Base-by-base conservation (phyloP, 2,888 invertebrate genomes). In the Folsomia manolachei region DNA sequence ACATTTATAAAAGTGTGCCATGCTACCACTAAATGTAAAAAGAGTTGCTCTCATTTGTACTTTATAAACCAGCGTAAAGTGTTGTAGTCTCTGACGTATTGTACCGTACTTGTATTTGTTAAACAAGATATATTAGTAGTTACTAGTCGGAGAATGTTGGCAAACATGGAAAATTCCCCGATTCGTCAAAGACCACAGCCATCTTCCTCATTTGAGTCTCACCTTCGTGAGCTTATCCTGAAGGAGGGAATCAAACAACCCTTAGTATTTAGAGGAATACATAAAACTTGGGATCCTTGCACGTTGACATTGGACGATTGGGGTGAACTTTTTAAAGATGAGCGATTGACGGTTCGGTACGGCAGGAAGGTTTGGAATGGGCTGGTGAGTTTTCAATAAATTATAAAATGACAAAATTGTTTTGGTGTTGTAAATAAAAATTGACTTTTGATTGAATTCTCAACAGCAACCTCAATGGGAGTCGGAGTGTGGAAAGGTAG, bases 391-490 rank as follows among this genome's bases (percentile, higher is more conserved):
- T 11, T 11, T 19, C 26, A 26, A n/a, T 65, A 25, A 24, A 24
- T 51, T 21, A 18, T 67, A 21, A 67, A 60, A 60, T 7, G 9
- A n/a, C 7, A n/a, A 60, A 60, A 60, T 21, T 7, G 21, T n/a
- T 11, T 60, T 60, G 60, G 7, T 7, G 11, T 60, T 63, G 21
- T 63, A n/a, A n/a, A n/a, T 63, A 63, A 24, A 24, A 11, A 23
- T 24, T 63, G 19, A 9, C 23, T 2, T 18, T 4, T n/a, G 2
- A 14, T 27, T 71, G 53, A 39, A 56, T 77, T 82, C 18, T 62
- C 19, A 23, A 52, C 85, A 78, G 86, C 84, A 87, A 77, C 92
- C 93, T 0, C 91, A 91, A 82, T 95, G 93, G 93, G 95, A 95
- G 83, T 86, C 89, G 71, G 87, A 87, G 64, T 90, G 93, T 80